Conservation (phyloP, 2,888 invertebrate genomes). For the Diplazon laetatorius region DNA sequence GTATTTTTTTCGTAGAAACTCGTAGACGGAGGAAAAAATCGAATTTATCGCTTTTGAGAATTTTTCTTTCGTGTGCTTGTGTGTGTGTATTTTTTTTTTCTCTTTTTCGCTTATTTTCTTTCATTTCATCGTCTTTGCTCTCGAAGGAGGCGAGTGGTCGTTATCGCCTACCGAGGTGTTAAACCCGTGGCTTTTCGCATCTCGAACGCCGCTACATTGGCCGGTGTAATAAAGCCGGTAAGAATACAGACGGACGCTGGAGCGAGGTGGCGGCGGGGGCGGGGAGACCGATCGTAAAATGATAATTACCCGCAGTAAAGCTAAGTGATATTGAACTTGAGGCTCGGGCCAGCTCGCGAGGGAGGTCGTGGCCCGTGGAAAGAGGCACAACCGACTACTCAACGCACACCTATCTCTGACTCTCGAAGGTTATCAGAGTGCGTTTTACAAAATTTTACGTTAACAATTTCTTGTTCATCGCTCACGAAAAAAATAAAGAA, state of each 20-base stretch:
- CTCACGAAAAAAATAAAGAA: slow-evolving; percentile 20
- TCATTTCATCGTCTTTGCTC: slow-evolving; percentile 29
- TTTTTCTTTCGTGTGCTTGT: no score
- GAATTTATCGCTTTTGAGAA: slow-evolving; percentile 70
- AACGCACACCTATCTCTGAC: slow-evolving; percentile 3
- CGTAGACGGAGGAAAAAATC: slow-evolving; percentile 35
- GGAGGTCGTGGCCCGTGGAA: not conserved
- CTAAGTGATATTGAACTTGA: slow-evolving; percentile 82
- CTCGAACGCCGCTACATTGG: slow-evolving; percentile 44
- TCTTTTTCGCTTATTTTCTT: no score
- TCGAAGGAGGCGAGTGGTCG: slow-evolving; percentile 40
- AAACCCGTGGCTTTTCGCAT: slow-evolving; percentile 57
- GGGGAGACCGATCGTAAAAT: slow-evolving; percentile 79
- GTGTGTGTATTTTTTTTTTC: no score
- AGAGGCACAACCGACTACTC: slow-evolving; percentile 4
- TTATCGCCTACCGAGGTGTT: slow-evolving; percentile 70
- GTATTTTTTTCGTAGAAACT: not conserved
- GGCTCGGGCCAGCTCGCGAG: slow-evolving; percentile 64
- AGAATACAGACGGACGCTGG: slow-evolving; percentile 75
- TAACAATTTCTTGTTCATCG: slow-evolving; percentile 17
- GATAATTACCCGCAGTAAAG: slow-evolving; percentile 81
- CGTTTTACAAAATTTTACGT: slow-evolving; percentile 35
- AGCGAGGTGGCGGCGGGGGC: slow-evolving; percentile 43
- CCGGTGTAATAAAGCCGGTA: slow-evolving; percentile 79
- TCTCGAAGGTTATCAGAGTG: not conserved